Conservation (phyloP, 2,797 vertebrate species). For the Syngnathus acus region DNA sequence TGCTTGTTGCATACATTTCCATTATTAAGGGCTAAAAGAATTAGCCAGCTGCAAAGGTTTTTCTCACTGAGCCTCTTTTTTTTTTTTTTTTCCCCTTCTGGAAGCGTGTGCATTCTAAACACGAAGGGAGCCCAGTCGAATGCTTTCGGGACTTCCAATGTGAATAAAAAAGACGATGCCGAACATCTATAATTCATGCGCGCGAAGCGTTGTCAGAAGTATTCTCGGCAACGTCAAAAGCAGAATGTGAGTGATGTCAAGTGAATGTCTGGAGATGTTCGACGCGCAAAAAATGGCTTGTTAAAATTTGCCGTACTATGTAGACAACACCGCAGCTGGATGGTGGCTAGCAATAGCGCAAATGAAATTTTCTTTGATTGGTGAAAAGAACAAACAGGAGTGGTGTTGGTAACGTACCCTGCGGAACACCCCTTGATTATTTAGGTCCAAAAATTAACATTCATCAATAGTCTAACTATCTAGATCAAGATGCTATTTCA, state of each 20-base stretch:
- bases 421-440: neutral
- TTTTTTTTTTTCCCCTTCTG: constrained; percentile 3
- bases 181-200: constrained; percentile 62
- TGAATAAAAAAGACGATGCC: constrained; percentile 55
- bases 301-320: neutral
- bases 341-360: too few relatives aligned
- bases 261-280: constrained; percentile 14
- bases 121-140: constrained; percentile 35
- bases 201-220: constrained; percentile 40
- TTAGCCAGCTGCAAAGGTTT: constrained; percentile 47
- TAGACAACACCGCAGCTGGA: too few relatives aligned
- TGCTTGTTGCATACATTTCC: constrained; percentile 8
- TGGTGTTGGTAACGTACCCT: neutral
- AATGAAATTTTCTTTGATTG: neutral
- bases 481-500: neutral
- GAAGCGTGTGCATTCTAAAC: constrained; percentile 43
- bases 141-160: constrained; percentile 54
- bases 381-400: neutral
- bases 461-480: neutral
- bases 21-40: constrained; percentile 21
- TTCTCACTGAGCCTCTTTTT: constrained; percentile 34
- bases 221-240: constrained; percentile 40
- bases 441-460: neutral
- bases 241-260: constrained; percentile 36
- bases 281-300: neutral